Evolutionary conservation across 2,113 vertebrate species (phyloP).

Genomic region (Pterocles burchelli): DNA sequence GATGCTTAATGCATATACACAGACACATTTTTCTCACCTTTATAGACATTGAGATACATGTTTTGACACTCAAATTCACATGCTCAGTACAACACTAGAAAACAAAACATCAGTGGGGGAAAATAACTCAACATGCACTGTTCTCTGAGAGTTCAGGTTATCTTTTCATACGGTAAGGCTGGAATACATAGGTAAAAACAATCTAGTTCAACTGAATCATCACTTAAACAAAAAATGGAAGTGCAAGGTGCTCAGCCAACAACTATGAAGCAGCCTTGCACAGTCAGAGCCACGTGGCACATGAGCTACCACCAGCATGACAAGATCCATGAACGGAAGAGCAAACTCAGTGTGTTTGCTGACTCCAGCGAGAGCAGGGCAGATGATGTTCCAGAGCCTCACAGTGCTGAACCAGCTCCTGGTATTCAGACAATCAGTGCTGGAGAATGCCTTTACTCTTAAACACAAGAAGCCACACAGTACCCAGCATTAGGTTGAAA

Average conservation of each 20-base stretch:
- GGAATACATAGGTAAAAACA: neutral
- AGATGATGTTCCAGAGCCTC: neutral
- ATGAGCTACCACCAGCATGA: neutral
- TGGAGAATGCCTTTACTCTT: neutral
- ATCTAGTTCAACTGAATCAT: neutral
- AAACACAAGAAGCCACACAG: neutral
- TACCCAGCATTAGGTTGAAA: neutral
- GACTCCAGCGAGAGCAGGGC: neutral
- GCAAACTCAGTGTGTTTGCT: neutral
- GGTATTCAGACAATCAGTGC: neutral
- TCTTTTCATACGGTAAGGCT: neutral
- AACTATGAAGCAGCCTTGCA: neutral
- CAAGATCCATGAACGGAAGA: fast-evolving
- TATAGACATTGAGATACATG: neutral
- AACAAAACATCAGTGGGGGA: neutral
- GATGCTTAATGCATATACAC: neutral
- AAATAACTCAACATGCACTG: neutral
- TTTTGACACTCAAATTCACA: neutral
- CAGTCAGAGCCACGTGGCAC: neutral
- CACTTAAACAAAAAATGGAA: neutral
- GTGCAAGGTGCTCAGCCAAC: neutral
- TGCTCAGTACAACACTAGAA: neutral
- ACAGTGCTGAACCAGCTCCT: neutral
- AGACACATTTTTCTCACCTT: neutral
- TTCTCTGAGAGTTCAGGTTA: neutral